Base-by-base conservation (phyloP, 2,797 vertebrate genomes). In the Sarcoramphus papa region DNA sequence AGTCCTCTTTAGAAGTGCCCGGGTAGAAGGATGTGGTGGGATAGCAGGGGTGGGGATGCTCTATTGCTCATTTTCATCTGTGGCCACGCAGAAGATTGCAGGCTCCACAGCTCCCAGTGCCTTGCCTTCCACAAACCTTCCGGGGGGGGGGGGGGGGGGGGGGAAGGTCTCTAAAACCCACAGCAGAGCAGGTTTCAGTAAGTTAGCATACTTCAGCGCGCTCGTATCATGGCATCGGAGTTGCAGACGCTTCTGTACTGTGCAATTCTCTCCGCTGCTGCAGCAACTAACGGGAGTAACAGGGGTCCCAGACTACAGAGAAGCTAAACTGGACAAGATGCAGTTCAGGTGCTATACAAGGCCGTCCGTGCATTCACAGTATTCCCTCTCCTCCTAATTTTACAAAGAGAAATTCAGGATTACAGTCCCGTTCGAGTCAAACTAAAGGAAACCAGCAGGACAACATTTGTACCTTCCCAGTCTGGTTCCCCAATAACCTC, bases 401-500 rank as follows among this genome's bases (percentile, higher is more conserved):
- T 64, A 47, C 30, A 17, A 57, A 64, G 70, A 51, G 45, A 54
- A 54, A 65, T 8, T 31, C 48, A 24, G 41, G 77, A 60, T 76
- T 62, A 53, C 54, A 1, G 65, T 78, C 85, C 79, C 9, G 12
- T 84, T 88, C 1, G 7, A 47, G 53, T 30, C 31, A 30, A 60
- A 79, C 74, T 63, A 7, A 82, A 50, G 65, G 70, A 57, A 93
- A 80, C 25, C 35, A 70, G 41, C 75, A 35, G 90, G 80, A 67
- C 33, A 54, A 31, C 73, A 3, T 69, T 85, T 63, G 79, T 53
- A 60, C 86, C 80, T 88, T 85, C 87, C 50, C 90, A 31, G 80
- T 9, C 93, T 62, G n/a, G 47, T 48, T 91, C 89, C 83, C 85
- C 87, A 64, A 27, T 82, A 88, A 91, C 92, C 92, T 92, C 93